Evolutionary conservation across 2,888 invertebrate species (phyloP).

Genomic region (Podotricha telesiphe): DNA sequence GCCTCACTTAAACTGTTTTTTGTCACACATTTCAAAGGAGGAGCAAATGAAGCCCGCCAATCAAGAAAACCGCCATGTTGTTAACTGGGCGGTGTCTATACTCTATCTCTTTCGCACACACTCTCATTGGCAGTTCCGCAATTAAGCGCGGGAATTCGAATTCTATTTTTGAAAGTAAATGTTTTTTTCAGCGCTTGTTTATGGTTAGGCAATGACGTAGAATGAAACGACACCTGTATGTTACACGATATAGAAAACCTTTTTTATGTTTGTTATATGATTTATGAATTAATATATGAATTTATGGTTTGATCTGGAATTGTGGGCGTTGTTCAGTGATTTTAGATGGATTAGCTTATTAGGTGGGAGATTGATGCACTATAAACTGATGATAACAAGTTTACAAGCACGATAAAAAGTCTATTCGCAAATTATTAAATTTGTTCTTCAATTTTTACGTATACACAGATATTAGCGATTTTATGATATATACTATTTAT

Average conservation of each 20-base stretch:
- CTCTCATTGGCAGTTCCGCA: slow-evolving; percentile 78
- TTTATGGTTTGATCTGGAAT: slow-evolving; percentile 20
- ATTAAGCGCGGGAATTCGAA: slow-evolving; percentile 83
- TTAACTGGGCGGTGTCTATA: slow-evolving; percentile 79
- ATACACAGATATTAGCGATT: slow-evolving; percentile 13
- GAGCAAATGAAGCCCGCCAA: slow-evolving; percentile 79
- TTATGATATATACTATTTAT: slow-evolving; percentile 11
- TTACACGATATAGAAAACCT: slow-evolving; percentile 43
- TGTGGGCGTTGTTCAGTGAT: slow-evolving; percentile 15
- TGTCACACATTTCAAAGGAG: slow-evolving; percentile 50
- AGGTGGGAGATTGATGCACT: slow-evolving; percentile 24
- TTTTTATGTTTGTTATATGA: slow-evolving; percentile 16
- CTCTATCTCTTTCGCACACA: slow-evolving; percentile 67
- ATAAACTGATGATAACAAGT: slow-evolving; percentile 13
- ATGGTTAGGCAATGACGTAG: slow-evolving; percentile 61
- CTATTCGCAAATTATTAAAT: slow-evolving; percentile 6
- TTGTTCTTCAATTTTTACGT: slow-evolving; percentile 5
- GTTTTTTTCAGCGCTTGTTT: slow-evolving; percentile 77
- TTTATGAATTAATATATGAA: slow-evolving; percentile 15
- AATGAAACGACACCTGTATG: slow-evolving; percentile 66
- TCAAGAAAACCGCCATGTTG: slow-evolving; percentile 86
- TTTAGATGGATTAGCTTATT: slow-evolving; percentile 23
- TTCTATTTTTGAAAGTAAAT: slow-evolving; percentile 81
- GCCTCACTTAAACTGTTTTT: slow-evolving; percentile 26
- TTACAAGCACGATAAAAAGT: slow-evolving; percentile 13